Percentiles rank a stretch among this genome's conserved stretches.
Evolutionary conservation across 1,140 invertebrate genomes (phyloP).

Genomic region (Metopolophium dirhodum): DNA sequence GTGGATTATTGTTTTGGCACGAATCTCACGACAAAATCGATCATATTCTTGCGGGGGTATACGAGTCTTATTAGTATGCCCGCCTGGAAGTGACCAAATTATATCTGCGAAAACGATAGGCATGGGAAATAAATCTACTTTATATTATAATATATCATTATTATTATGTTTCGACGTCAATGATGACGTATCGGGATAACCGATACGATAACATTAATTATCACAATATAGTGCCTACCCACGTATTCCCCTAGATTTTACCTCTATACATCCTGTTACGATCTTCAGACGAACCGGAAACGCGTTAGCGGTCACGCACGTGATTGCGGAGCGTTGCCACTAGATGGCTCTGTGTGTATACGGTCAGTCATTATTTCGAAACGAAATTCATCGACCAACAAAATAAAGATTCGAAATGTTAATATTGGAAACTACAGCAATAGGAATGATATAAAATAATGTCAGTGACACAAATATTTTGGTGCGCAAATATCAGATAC

Average conservation of each 20-base stretch:
- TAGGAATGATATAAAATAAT: neutral
- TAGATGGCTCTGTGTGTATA: slow-evolving; percentile 27
- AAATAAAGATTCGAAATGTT: neutral
- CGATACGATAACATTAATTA: neutral
- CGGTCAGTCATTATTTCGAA: neutral
- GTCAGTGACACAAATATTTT: neutral
- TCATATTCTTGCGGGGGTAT: neutral
- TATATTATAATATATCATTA: neutral
- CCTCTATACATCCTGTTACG: neutral
- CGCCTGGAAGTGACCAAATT: too few species aligned
- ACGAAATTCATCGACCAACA: neutral
- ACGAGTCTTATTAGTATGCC: neutral
- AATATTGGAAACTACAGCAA: neutral
- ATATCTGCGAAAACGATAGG: neutral
- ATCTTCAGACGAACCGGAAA: neutral
- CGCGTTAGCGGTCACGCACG: neutral
- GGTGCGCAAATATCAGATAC: neutral
- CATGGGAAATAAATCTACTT: neutral
- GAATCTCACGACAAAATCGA: neutral
- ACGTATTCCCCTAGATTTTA: neutral
- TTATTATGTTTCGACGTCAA: neutral
- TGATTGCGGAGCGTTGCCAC: neutral
- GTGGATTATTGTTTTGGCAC: neutral
- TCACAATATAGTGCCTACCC: neutral
- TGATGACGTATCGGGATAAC: too few species aligned